Evolutionary conservation across 2,888 invertebrate species (phyloP).

Genomic region (Dynastes tityus): DNA sequence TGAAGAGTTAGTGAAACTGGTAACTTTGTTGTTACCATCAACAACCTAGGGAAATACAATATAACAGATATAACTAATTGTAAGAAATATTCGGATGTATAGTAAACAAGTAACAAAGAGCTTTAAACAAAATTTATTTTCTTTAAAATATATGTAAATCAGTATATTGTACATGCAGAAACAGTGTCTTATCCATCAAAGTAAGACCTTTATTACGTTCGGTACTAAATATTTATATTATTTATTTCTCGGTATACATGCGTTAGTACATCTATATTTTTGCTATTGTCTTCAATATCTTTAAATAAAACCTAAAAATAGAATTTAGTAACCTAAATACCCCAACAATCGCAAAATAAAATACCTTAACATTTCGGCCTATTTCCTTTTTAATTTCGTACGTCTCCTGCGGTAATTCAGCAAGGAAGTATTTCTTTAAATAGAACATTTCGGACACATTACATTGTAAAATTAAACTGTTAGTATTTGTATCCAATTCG

Average conservation of each 20-base stretch:
- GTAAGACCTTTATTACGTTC: too few relatives aligned
- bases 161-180: too few relatives aligned
- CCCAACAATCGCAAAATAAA: neutral
- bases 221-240: slow-evolving; percentile 28
- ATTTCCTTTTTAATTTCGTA: slow-evolving; percentile 27
- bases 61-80: too few relatives aligned
- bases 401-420: slow-evolving; percentile 48
- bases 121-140: too few relatives aligned
- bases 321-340: neutral
- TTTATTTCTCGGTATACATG: slow-evolving; percentile 44
- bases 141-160: too few relatives aligned
- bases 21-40: too few relatives aligned
- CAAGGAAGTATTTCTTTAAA: slow-evolving; percentile 62
- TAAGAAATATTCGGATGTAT: too few relatives aligned
- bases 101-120: too few relatives aligned
- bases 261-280: slow-evolving; percentile 15
- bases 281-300: slow-evolving; percentile 22
- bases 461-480: slow-evolving; percentile 57
- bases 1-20: too few relatives aligned
- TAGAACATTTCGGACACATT: slow-evolving; percentile 56
- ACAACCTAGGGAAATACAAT: too few relatives aligned
- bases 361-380: slow-evolving; percentile 21
- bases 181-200: too few relatives aligned
- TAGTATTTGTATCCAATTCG: slow-evolving; percentile 58
- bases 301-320: slow-evolving; percentile 32